These are phyloP conservation scores for Polyommatus iphigenia DNA, from an alignment of 2,888 invertebrate species.

Conservation along the genomic window DNA sequence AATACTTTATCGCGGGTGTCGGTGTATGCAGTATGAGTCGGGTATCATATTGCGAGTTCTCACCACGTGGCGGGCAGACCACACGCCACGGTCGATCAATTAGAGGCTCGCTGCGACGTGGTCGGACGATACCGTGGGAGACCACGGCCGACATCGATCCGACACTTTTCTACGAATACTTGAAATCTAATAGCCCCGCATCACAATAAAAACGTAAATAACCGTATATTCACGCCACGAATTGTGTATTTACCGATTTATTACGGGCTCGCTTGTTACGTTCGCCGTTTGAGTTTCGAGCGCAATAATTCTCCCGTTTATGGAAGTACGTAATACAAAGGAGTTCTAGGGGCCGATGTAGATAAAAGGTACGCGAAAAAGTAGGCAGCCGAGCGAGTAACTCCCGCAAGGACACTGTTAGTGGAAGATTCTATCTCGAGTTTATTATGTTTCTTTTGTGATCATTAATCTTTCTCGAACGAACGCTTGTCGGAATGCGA, in stretches of 20 bases:
- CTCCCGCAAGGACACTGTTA: conserved; percentile 80
- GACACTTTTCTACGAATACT: conserved; percentile 32
- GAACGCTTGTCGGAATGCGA: conserved; percentile 81
- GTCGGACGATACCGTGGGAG: conserved; percentile 45
- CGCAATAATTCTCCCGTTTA: conserved; percentile 39
- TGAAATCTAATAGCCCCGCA: conserved; percentile 43
- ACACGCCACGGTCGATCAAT: conserved; percentile 41
- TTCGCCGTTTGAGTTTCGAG: conserved; percentile 46
- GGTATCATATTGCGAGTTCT: conserved; percentile 43
- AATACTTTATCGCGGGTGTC: conserved; percentile 38
- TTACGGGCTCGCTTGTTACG: conserved; percentile 52
- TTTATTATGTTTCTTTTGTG: conserved; percentile 81
- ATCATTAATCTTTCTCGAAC: conserved; percentile 81
- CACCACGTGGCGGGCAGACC: conserved; percentile 42
- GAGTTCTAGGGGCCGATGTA: conserved; percentile 49
- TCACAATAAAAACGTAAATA: conserved; percentile 39
- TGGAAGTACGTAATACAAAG: conserved; percentile 34
- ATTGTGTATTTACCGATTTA: conserved; percentile 56
- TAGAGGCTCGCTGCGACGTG: conserved; percentile 51
- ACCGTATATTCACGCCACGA: conserved; percentile 46
- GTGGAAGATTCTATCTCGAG: conserved; percentile 79
- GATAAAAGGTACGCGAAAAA: conserved; percentile 65
- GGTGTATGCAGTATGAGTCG: not conserved
- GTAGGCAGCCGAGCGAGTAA: conserved; percentile 75
- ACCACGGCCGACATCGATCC: conserved; percentile 18